These are phyloP conservation scores for Megamerina dolium DNA, from an alignment of 2,888 invertebrate species.

Conservation along the genomic window DNA sequence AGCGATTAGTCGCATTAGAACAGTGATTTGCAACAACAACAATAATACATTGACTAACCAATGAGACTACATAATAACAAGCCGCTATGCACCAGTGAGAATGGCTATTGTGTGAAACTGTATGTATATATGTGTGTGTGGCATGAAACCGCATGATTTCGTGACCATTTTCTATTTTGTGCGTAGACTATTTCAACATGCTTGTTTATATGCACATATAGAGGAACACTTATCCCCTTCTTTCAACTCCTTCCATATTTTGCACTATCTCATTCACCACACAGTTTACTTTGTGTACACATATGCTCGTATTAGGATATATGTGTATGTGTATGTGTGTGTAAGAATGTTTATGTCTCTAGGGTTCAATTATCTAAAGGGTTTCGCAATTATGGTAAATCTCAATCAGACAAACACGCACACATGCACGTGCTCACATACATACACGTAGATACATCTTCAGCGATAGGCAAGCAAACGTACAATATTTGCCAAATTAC, in stretches of 20 bases:
- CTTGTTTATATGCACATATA: too few species aligned
- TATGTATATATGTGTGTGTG: background rate
- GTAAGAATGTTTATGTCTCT: constrained; percentile 11
- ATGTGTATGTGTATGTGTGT: background rate
- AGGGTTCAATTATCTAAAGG: constrained; percentile 23
- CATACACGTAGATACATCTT: constrained; percentile 14
- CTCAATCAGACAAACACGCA: constrained; percentile 10
- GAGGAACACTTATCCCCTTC: too few species aligned
- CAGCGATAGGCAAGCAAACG: background rate
- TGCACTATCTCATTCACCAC: too few species aligned
- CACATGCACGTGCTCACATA: constrained; percentile 1
- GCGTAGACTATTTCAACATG: too few species aligned
- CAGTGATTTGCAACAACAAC: too few species aligned
- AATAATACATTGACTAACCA: too few species aligned
- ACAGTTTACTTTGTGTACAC: too few species aligned
- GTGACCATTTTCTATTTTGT: constrained; percentile 9
- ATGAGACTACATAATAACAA: too few species aligned
- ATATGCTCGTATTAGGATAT: background rate
- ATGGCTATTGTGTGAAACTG: background rate
- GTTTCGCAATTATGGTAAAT: constrained; percentile 23
- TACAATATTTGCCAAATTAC: background rate
- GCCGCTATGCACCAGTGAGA: background rate
- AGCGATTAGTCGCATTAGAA: background rate
- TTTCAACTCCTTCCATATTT: too few species aligned
- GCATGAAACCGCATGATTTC: constrained; percentile 1